These are phyloP conservation scores for Psettodes erumei DNA, from an alignment of 2,113 vertebrate species.

Conservation along the genomic window DNA sequence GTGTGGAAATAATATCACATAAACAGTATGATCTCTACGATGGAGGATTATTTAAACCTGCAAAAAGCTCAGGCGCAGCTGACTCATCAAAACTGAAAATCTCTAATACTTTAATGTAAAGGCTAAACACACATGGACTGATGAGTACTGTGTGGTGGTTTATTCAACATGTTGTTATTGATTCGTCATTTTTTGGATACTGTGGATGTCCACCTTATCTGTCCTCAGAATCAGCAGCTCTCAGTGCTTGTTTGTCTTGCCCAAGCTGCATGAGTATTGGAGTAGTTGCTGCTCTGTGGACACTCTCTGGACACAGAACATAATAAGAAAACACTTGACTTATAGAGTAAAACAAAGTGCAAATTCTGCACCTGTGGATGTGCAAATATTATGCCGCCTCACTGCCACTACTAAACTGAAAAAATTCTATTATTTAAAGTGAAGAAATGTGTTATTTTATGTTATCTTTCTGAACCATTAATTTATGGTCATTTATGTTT, in stretches of 20 bases:
- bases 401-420: too few relatives aligned
- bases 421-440: not conserved
- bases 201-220: not conserved
- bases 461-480: not conserved
- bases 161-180: not conserved
- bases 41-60: not conserved
- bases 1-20: not conserved
- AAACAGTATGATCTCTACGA: not conserved
- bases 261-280: too few relatives aligned
- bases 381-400: not conserved
- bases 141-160: not conserved
- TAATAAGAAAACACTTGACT: not conserved
- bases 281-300: not conserved
- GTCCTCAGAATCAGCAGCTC: not conserved
- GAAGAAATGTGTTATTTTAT: not conserved
- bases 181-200: not conserved
- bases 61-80: not conserved
- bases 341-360: not conserved
- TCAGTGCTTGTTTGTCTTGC: too few relatives aligned
- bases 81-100: constrained; percentile 10
- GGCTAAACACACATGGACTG: not conserved
- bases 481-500: not conserved
- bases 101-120: not conserved
- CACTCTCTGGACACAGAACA: not conserved
- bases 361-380: not conserved